These are phyloP conservation scores for Crax fasciolata DNA, from an alignment of 2,797 vertebrate species.

Conservation along the genomic window DNA sequence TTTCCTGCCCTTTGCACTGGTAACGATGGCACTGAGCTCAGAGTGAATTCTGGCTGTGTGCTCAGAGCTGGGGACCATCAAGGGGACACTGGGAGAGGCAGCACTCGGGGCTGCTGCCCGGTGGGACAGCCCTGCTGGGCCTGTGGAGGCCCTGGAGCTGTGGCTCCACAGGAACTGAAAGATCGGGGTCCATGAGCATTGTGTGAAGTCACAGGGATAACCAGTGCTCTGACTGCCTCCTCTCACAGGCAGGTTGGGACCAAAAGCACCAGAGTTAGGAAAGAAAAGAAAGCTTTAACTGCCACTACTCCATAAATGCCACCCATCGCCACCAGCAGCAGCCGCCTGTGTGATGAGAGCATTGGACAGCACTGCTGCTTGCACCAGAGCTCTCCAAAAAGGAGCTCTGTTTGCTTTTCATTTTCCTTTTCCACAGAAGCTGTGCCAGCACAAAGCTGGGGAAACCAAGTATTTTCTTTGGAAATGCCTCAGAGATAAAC, in stretches of 20 bases:
- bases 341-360: background rate
- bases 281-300: background rate
- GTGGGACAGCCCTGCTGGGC: background rate
- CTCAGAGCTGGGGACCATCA: background rate
- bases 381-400: conserved; percentile 17
- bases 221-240: background rate
- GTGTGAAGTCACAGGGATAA: background rate
- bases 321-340: background rate
- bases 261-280: background rate
- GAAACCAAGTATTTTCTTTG: conserved; percentile 61
- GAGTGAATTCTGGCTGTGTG: background rate
- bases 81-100: background rate
- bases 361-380: background rate
- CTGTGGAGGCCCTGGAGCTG: background rate
- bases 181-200: background rate
- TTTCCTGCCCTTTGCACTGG: background rate
- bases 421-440: conserved; percentile 54
- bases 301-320: background rate
- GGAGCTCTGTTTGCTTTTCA: conserved; percentile 52
- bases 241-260: background rate
- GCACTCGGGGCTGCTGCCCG: background rate
- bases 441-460: conserved; percentile 46
- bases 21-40: too few species aligned
- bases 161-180: background rate
- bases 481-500: conserved; percentile 57